A percentile compares a stretch with the other conserved stretches of the same genome.
phyloP scores from a whole-genome alignment of 2,888 invertebrate genomes.

The Meiosimyza decipiens region DNA sequence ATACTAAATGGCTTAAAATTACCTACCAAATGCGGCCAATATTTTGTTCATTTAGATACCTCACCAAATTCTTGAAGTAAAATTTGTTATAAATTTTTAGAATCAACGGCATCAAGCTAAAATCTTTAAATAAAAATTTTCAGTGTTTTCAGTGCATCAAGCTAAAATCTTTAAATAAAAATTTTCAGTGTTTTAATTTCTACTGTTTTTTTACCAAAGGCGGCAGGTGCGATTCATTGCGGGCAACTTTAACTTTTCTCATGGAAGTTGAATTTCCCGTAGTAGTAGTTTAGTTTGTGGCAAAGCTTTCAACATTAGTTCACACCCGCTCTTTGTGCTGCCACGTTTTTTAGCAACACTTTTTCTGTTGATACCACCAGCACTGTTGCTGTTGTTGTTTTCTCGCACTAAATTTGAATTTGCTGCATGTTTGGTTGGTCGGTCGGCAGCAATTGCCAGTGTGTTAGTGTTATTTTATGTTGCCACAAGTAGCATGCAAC shows the following conservation, averaged over 20 bases:
- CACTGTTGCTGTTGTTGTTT: not conserved
- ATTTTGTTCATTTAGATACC: no score
- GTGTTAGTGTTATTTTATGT: conserved; percentile 30
- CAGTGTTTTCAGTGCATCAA: no score
- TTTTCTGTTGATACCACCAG: not conserved
- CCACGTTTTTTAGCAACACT: not conserved
- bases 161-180: no score
- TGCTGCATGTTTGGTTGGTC: conserved; percentile 5
- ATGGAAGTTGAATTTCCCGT: not conserved
- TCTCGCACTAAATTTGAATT: conserved; percentile 13
- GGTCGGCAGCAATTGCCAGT: not conserved
- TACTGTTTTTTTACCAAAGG: not conserved
- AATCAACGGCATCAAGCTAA: no score
- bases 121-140: no score
- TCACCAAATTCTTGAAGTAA: no score
- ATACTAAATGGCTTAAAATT: no score
- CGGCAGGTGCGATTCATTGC: not conserved
- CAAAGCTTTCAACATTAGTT: conserved; percentile 2
- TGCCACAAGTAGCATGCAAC: conserved; percentile 25
- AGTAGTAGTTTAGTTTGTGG: not conserved
- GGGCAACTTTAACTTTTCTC: not conserved
- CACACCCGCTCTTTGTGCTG: conserved; percentile 6
- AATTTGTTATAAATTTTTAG: no score
- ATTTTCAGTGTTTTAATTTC: no score
- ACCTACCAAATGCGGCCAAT: no score